Percentiles rank a stretch among this genome's conserved stretches.
Evolutionary conservation across 2,797 vertebrate species (phyloP).

Genomic region (Amblyraja radiata): DNA sequence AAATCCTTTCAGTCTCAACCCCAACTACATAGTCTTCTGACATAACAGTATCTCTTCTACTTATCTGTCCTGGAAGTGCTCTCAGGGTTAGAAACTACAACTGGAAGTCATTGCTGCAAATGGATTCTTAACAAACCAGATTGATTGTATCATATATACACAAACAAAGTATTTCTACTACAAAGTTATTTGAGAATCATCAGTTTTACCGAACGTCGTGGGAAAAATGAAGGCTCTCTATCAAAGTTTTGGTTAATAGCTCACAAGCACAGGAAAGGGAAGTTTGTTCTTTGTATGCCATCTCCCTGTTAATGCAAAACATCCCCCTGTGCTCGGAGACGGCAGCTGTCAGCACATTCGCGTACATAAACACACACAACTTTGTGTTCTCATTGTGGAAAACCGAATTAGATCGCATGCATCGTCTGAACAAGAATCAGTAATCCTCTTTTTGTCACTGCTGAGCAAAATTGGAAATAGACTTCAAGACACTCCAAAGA

Average conservation of each 20-base stretch:
- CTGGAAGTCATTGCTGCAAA: conserved; percentile 5
- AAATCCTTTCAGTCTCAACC: not conserved
- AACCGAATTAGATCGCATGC: not conserved
- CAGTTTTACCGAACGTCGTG: conserved; percentile 42
- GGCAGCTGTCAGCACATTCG: conserved; percentile 49
- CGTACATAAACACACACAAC: conserved; percentile 46
- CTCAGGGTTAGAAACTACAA: not conserved
- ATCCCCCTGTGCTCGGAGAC: conserved; percentile 48
- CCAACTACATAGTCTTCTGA: not conserved
- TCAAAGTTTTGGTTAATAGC: conserved; percentile 26
- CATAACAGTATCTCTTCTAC: not conserved
- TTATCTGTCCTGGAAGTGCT: conserved; percentile 8
- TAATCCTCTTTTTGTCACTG: not conserved
- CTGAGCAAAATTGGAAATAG: conserved; percentile 7
- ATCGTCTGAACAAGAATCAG: not conserved
- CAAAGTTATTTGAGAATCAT: conserved; percentile 35
- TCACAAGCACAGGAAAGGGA: conserved; percentile 47
- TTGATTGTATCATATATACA: conserved; percentile 43
- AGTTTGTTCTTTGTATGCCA: conserved; percentile 52
- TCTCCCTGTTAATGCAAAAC: conserved; percentile 51
- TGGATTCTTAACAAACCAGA: conserved; percentile 28
- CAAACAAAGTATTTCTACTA: conserved; percentile 40
- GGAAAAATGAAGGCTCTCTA: conserved; percentile 34
- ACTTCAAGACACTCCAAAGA: not conserved
- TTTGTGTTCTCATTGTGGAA: conserved; percentile 40